Conservation (phyloP, 2,113 vertebrate genomes). For the Sula dactylatra region DNA sequence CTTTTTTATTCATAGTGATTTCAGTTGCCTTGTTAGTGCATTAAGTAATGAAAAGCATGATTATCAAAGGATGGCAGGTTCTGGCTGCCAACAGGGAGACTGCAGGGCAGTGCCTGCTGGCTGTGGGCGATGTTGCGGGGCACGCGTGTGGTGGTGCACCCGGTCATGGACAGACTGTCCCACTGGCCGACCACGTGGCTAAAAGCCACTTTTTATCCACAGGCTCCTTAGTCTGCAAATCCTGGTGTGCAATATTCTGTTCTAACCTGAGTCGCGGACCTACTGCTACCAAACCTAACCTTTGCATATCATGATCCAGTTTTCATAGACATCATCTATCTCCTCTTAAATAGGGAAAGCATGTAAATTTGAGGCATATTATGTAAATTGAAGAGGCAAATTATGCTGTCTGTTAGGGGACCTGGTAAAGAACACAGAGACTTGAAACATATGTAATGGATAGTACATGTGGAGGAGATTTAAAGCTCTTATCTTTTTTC, state of each 20-base stretch:
- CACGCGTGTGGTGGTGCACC: not conserved
- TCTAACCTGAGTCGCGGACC: not conserved
- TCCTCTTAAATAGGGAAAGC: not conserved
- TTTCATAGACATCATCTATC: not conserved
- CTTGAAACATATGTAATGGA: not conserved
- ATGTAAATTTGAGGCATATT: not conserved
- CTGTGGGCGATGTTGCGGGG: not conserved
- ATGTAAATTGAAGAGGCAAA: not conserved
- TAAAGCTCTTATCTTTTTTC: not conserved
- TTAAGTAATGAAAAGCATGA: not conserved
- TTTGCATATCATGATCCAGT: not conserved
- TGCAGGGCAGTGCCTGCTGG: not conserved
- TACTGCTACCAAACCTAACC: not conserved
- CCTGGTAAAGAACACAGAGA: not conserved
- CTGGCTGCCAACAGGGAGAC: not conserved
- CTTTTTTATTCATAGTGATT: not conserved
- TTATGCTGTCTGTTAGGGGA: not conserved
- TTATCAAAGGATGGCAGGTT: not conserved
- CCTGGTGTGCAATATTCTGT: not conserved
- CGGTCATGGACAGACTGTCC: not conserved
- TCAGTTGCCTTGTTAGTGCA: not conserved
- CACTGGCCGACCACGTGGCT: not conserved
- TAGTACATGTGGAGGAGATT: not conserved
- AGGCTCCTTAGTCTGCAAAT: not conserved
- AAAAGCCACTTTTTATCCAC: not conserved